A percentile compares a stretch with the other conserved stretches of the same genome.
phyloP scores from a whole-genome alignment of 2,113 vertebrate species.

The chimpanzee (Pan troglodytes) region NHGRI_mPanTro3-v2.1_pri NC_072407.2:114487501-114488000 shows the following conservation, averaged over 20 bases:
- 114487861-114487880: not conserved
- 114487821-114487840: not conserved
- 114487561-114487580: not conserved
- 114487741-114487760: not conserved
- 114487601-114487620: slow-evolving; percentile 26
- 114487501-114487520: slow-evolving; percentile 69
- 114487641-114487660: slow-evolving; percentile 6
- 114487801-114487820: not conserved
- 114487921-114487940: not conserved
- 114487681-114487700: not conserved
- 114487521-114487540: slow-evolving; percentile 63
- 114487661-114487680: not conserved
- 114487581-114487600: slow-evolving; percentile 54
- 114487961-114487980: slow-evolving; percentile 8
- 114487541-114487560: not conserved
- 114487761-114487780: not conserved
- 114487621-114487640: slow-evolving; percentile 33
- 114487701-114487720: not conserved
- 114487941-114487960: slow-evolving; percentile 24
- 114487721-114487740: not conserved
- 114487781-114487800: not conserved
- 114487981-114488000: slow-evolving; percentile 37
- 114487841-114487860: not conserved
- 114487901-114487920: slow-evolving; percentile 38
- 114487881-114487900: slow-evolving; percentile 9